A percentile compares a stretch with the other conserved stretches of the same genome.
Conservation (phyloP, 2,113 vertebrate species). For the Cricetomys ansorgei region DNA sequence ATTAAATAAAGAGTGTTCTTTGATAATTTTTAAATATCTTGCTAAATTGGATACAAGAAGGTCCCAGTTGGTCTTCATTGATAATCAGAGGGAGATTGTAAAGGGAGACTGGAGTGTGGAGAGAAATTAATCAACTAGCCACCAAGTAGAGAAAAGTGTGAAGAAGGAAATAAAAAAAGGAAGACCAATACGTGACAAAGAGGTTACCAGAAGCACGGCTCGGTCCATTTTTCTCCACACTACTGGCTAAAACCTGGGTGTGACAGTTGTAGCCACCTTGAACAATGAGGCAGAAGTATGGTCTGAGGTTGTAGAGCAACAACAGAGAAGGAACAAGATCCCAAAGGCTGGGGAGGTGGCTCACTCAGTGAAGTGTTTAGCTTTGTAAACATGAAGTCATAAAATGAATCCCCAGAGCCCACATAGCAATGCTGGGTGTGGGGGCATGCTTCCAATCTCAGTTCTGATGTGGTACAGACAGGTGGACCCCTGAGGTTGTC, state of each 20-base stretch:
- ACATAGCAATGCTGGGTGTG: not conserved
- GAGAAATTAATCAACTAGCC: not conserved
- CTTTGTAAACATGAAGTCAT: not conserved
- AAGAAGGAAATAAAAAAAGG: not conserved
- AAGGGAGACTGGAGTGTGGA: not conserved
- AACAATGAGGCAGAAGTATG: not conserved
- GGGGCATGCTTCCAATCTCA: no score
- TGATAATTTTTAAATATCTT: slow-evolving; percentile 4
- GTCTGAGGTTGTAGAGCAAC: not conserved
- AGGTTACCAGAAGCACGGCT: not conserved
- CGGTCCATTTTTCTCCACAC: not conserved
- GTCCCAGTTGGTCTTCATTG: not conserved
- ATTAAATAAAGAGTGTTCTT: not conserved
- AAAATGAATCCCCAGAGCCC: not conserved
- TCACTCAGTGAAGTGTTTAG: no score
- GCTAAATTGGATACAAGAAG: not conserved
- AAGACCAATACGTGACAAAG: not conserved
- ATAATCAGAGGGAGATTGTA: not conserved
- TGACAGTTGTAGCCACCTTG: not conserved
- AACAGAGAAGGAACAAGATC: not conserved
- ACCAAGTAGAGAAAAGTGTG: not conserved
- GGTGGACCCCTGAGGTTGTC: not conserved
- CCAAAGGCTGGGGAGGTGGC: not conserved
- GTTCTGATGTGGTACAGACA: not conserved
- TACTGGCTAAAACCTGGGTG: not conserved